Base-by-base conservation (phyloP, 2,888 invertebrate genomes). In the Dryomyza anilis region DNA sequence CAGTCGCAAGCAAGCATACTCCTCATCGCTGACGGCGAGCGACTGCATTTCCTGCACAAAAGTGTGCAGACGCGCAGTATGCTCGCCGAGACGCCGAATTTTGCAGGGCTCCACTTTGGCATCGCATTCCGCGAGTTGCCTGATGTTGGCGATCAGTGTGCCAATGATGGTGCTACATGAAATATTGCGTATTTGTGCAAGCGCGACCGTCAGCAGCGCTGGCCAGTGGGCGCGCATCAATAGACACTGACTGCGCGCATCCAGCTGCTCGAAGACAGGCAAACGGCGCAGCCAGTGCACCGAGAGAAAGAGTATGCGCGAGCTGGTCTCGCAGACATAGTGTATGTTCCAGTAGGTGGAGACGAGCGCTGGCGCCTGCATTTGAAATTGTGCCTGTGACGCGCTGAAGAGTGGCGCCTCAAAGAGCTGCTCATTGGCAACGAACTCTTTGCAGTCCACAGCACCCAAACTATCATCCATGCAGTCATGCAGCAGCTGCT, bases 301-400 rank as follows among this genome's bases (percentile, higher is more conserved):
- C 14, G 92, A 90, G 10, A 96, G 88, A 78, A 96, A 96, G 64
- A 98, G 87, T 62, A 98, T 87, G 56, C 98, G 85, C 2, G 97
- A 95, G 25, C 95, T 96, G 72, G 94, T 94, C 85, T 98, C 98
- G 84, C 96, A 98, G 58, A 95, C 93, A 76, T 94, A 96, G 85
- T 97, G 96, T 76, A 95, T 89, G 72, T 96, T 95, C 74, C 96
- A 87, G 84, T 93, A 94, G n/a, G 93, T 88, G 14, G 95, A 93
- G 73, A 94, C 91, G 6, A 94, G 89, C 25, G 89, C 88, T 14
- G 90, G 89, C 48, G 93, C 89, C 73, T 92, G 91, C 71, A 95
- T 83, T 75, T 90, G 89, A 78, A 95, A 95, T 53, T 87, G 85
- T 67, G 89, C 88, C 78, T 91, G 89, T 59, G 87, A 86, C 66